Base-by-base conservation (phyloP, 2,888 invertebrate genomes). In the Sarcophaga caerulescens region DNA sequence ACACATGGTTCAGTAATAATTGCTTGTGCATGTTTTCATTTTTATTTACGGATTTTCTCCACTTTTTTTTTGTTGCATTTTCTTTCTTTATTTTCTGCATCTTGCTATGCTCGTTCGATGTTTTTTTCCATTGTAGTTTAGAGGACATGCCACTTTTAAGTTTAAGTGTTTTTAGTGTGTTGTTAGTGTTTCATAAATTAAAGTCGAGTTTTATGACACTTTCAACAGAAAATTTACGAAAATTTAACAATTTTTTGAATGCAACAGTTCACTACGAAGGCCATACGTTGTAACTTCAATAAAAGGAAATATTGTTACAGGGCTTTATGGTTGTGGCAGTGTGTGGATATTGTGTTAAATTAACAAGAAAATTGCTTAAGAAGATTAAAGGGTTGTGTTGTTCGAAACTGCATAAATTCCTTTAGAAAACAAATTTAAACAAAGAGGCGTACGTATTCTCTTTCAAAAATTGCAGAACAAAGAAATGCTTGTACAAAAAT, bases 1-100 rank as follows among this genome's bases (percentile, higher is more conserved):
- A 84, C 86, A 84, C 84, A 86, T 81, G 81, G 84, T 81, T 84
- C 74, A 81, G 77, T 77, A 78, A 60, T 78, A 81, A 86, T 81
- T 85, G 81, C 57, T 86, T 81, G 84, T 84, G 70, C 84, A 81
- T 86, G 75, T 71, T 84, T 84, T 78, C 63, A 10, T 79, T 71
- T 71, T 74, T 74, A 81, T 81, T 78, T 75, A 70, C 19, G 74
- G 35, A 19, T 74, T 69, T 69, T 62, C 23, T n/a, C 17, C 12
- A 23, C n/a, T 35, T 66, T 6, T 68, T 52, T 17, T 19, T 62
- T 35, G 35, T 35, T 35, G n/a, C 35, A 6, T 6, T 35, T 47
- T 47, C 47, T 14, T 47, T 12, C 47, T 47, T 47, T 12, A 68
- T 19, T 19, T 47, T 44, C 23, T 23, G 35, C 35, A 35, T 35